Percentiles rank a stretch among this genome's conserved stretches.
These are phyloP conservation scores for Lethenteron reissneri DNA, from an alignment of 2,113 vertebrate genomes.

Conservation along the genomic window DNA sequence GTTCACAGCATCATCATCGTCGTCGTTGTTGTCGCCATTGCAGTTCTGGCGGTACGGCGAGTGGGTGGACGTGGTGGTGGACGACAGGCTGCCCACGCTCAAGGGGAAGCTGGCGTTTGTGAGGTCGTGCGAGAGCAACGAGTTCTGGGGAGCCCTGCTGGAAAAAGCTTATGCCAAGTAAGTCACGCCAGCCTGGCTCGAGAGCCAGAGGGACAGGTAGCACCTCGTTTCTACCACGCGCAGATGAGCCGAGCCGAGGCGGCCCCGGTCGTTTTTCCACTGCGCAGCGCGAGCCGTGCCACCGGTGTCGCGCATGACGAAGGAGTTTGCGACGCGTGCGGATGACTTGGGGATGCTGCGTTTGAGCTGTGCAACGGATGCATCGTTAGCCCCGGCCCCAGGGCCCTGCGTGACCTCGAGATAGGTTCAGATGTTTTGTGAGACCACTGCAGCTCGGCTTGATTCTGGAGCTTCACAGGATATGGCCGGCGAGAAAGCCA, in stretches of 20 bases:
- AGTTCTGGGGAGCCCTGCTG: slow-evolving; percentile 34
- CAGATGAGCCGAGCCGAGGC: not conserved
- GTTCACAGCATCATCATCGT: not conserved
- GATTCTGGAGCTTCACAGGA: too few relatives aligned
- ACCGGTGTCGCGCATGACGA: too few relatives aligned
- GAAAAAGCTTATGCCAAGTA: slow-evolving; percentile 36
- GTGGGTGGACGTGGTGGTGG: slow-evolving; percentile 40
- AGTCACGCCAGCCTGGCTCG: slow-evolving; percentile 7
- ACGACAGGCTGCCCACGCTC: slow-evolving; percentile 32
- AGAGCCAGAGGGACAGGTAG: slow-evolving; percentile 9
- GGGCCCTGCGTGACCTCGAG: too few relatives aligned
- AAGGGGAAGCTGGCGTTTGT: slow-evolving; percentile 34
- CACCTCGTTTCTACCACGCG: not conserved
- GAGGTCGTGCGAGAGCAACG: slow-evolving; percentile 27
- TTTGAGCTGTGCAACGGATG: too few relatives aligned
- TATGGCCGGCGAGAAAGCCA: too few relatives aligned
- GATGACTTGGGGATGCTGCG: too few relatives aligned
- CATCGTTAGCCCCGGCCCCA: too few relatives aligned
- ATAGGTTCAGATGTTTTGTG: too few relatives aligned
- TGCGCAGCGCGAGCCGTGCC: too few relatives aligned
- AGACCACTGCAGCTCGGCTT: too few relatives aligned
- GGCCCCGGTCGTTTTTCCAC: too few relatives aligned
- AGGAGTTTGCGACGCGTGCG: too few relatives aligned
- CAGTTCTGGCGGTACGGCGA: slow-evolving; percentile 45
- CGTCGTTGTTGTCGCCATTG: slow-evolving; percentile 3